Evolutionary conservation across 1,140 invertebrate species (phyloP).

Genomic region (Camponotus pennsylvanicus): DNA sequence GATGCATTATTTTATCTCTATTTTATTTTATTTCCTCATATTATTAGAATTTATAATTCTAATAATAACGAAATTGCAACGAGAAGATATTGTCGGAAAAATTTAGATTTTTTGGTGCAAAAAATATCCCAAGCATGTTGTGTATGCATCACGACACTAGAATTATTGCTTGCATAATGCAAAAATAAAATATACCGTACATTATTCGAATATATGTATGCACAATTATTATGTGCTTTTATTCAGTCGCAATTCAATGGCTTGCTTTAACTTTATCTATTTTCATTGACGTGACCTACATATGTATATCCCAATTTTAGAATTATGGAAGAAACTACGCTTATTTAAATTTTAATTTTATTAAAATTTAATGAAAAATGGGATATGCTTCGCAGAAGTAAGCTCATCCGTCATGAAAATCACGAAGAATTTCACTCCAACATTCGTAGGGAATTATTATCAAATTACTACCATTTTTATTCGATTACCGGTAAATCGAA

Average conservation of each 20-base stretch:
- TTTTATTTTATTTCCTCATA: no score
- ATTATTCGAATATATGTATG: background rate
- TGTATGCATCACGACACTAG: background rate
- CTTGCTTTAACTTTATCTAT: conserved; percentile 51
- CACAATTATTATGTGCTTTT: background rate
- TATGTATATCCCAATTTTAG: conserved; percentile 16
- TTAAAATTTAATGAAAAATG: conserved; percentile 54
- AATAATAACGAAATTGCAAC: conserved; percentile 29
- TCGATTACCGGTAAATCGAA: background rate
- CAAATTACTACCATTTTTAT: background rate
- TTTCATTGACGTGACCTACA: conserved; percentile 50
- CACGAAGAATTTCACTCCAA: background rate
- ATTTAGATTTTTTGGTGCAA: background rate
- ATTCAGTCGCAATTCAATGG: conserved; percentile 39
- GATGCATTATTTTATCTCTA: background rate
- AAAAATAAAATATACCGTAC: conserved; percentile 19
- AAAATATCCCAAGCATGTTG: conserved; percentile 25
- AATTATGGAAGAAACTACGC: conserved; percentile 40
- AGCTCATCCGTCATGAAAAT: conserved; percentile 19
- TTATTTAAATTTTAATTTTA: background rate
- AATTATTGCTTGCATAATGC: conserved; percentile 21
- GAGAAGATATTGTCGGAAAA: background rate
- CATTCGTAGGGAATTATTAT: conserved; percentile 8
- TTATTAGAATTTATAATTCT: background rate
- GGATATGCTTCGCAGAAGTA: conserved; percentile 18